Base-by-base conservation (phyloP, 2,113 vertebrate genomes). In the Oncorhynchus gorbuscha region DNA sequence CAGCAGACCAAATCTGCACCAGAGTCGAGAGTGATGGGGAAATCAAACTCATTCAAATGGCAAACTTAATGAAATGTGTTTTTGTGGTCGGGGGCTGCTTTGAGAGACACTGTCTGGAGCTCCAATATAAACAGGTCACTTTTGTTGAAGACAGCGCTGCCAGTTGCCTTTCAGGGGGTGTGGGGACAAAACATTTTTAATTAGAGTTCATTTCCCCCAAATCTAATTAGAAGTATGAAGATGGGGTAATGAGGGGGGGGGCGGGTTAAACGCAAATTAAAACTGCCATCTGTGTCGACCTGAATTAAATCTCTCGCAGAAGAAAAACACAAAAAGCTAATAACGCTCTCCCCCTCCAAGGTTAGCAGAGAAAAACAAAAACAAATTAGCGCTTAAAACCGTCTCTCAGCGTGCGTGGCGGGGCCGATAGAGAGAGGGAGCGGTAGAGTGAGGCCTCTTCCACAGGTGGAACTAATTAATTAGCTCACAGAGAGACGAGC, bases 221-320 rank as follows among this genome's bases (percentile, higher is more conserved):
- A 93, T 92, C 90, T 90, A 92, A 93, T 93, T 91, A 91, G 86
- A 87, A 80, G 83, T 83, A 80, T 78, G 79, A 83, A 83, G 82
- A 81, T 71, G 75, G 82, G 65, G 78, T 79, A 70, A 61, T 8
- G 61, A 32, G 70, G 69, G 72, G 59, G 70, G 71, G 74, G 69
- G 74, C n/a, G 85, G 88, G 89, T 88, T 88, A 89, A 86, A 90
- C 87, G 78, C 83, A 90, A 92, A 92, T 91, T 83, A 90, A 88
- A 92, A 89, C 90, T 82, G 87, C 83, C 84, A 85, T 84, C 80
- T 78, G 79, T 87, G 88, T 88, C 84, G 77, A 85, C 83, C 80
- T 79, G 82, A 83, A 83, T 88, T 75, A 83, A 84, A 85, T 80
- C 83, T 61, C 77, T 59, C 79, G 83, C 80, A 76, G 78, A 73